Percentiles rank a stretch among this genome's conserved stretches.
Evolutionary conservation across 2,113 vertebrate genomes (phyloP).

Genomic region (Seriola rivoliana): DNA sequence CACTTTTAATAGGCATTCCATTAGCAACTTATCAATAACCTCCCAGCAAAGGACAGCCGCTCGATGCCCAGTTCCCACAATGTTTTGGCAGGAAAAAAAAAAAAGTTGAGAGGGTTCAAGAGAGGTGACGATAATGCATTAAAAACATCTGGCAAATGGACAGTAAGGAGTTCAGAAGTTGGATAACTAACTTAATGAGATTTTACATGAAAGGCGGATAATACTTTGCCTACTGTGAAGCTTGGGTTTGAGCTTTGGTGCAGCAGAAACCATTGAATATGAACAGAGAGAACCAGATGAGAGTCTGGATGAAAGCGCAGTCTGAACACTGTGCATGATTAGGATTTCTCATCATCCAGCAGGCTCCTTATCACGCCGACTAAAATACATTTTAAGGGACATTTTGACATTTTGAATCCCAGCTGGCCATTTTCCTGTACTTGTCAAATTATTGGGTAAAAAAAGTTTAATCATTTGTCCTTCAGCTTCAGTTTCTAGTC

Average conservation of each 20-base stretch:
- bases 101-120: conserved; percentile 19
- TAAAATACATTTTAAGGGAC: conserved; percentile 35
- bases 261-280: conserved; percentile 1
- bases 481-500: conserved; percentile 12
- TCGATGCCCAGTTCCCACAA: conserved; percentile 39
- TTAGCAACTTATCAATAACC: conserved; percentile 75
- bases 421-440: neutral
- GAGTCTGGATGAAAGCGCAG: neutral
- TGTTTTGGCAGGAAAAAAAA: conserved; percentile 39
- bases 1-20: conserved; percentile 73
- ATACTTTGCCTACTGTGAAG: conserved; percentile 1
- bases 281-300: conserved; percentile 15
- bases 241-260: conserved; percentile 15
- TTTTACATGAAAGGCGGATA: conserved; percentile 11
- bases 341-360: conserved; percentile 19
- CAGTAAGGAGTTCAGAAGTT: conserved; percentile 12
- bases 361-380: conserved; percentile 1
- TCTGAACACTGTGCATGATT: neutral
- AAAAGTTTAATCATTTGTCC: neutral
- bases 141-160: conserved; percentile 12
- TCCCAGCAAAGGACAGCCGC: conserved; percentile 50
- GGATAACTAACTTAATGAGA: conserved; percentile 33
- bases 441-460: neutral
- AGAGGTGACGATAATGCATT: conserved; percentile 20
- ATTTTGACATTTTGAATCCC: conserved; percentile 41